Percentiles rank a stretch among this genome's conserved stretches.
These are phyloP conservation scores for Tipula unca DNA, from an alignment of 2,888 invertebrate genomes.

Conservation along the genomic window DNA sequence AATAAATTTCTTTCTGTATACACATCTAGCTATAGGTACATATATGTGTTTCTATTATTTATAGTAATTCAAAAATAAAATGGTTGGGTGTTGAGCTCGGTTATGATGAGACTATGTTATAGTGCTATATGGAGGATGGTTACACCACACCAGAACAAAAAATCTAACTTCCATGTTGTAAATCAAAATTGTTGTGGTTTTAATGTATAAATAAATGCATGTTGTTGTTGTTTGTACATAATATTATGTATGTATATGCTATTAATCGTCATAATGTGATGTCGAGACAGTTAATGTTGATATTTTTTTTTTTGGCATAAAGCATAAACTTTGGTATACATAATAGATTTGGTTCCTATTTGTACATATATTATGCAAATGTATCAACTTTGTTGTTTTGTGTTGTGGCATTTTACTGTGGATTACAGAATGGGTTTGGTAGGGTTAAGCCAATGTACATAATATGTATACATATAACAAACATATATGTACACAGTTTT, in stretches of 20 bases:
- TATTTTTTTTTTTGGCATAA: background rate
- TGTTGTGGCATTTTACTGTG: background rate
- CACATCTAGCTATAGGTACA: background rate
- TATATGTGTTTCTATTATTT: background rate
- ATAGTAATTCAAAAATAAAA: background rate
- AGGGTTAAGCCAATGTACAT: background rate
- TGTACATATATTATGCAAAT: background rate
- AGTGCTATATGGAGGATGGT: background rate
- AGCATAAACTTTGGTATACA: background rate
- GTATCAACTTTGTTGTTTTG: background rate
- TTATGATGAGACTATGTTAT: background rate
- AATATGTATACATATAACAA: background rate
- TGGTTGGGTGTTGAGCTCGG: background rate
- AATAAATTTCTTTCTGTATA: background rate
- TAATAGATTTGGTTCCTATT: background rate
- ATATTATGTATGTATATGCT: too few relatives aligned
- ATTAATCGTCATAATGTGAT: background rate
- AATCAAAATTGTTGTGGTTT: background rate
- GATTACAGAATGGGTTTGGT: background rate
- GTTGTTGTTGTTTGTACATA: background rate
- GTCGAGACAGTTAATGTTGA: slow-evolving; percentile 8
- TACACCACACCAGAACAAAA: background rate
- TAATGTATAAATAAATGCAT: background rate
- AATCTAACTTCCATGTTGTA: background rate
- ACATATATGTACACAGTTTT: too few relatives aligned